A percentile compares a stretch with the other conserved stretches of the same genome.
These are phyloP conservation scores for Drosophila parvula DNA, from an alignment of 1,140 invertebrate genomes.

Conservation along the genomic window DNA sequence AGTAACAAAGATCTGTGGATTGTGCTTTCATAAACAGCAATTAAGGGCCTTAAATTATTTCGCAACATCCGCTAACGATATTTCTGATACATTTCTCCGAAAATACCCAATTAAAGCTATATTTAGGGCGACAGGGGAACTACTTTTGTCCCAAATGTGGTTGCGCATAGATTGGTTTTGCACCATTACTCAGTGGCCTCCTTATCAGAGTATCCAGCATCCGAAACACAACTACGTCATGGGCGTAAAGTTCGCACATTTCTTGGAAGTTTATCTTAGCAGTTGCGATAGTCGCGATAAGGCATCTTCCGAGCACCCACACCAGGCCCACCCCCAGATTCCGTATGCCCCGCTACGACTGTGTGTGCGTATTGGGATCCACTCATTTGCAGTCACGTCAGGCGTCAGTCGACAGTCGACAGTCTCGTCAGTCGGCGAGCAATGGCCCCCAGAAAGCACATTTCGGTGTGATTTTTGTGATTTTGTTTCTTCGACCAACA, in stretches of 20 bases:
- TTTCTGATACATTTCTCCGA: background rate
- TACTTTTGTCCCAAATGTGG: slow-evolving; percentile 12
- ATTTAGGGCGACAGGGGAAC: slow-evolving; percentile 26
- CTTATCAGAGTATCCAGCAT: slow-evolving; percentile 34
- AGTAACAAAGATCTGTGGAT: background rate
- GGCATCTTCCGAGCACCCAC: slow-evolving; percentile 63
- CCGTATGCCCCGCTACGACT: slow-evolving; percentile 2
- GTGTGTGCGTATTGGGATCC: slow-evolving; percentile 13
- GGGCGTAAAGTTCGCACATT: slow-evolving; percentile 71
- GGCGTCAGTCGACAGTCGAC: slow-evolving; percentile 56
- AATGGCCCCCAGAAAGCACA: slow-evolving; percentile 71
- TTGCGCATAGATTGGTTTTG: background rate
- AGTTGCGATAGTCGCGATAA: slow-evolving; percentile 52
- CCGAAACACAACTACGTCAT: slow-evolving; percentile 59
- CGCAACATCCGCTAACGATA: slow-evolving; percentile 2
- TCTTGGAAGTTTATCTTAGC: slow-evolving; percentile 56
- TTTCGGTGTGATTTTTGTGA: slow-evolving; percentile 49
- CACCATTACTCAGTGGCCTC: slow-evolving; percentile 18
- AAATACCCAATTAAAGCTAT: background rate
- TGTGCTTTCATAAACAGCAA: background rate
- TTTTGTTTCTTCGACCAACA: slow-evolving; percentile 38
- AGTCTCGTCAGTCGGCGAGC: slow-evolving; percentile 70
- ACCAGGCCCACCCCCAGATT: background rate
- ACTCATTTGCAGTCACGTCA: slow-evolving; percentile 76
- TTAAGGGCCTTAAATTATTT: background rate